Base-by-base conservation (phyloP, 2,113 vertebrate genomes). In the Todiramphus chloris region DNA sequence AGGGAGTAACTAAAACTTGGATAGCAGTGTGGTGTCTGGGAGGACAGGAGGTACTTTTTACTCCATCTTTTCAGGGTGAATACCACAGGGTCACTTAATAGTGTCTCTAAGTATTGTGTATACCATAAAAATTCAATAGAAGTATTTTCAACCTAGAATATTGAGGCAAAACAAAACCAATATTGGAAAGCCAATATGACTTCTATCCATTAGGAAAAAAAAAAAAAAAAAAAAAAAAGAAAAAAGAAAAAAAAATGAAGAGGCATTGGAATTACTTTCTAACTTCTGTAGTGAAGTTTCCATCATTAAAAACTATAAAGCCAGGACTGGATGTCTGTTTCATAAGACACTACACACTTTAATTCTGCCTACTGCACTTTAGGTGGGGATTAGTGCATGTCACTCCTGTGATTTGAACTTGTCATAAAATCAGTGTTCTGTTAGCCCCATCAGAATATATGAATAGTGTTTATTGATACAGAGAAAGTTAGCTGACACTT, bases 81-180 rank as follows among this genome's bases (percentile, higher is more conserved):
- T 78, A 39, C 20, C 9, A 15, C 0, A 0, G 7, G 2, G 18
- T 63, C 7, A 27, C 6, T 16, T 24, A 15, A 6, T 39, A 6
- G 8, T 50, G 9, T 62, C 8, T 72, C 11, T 31, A 19, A 23
- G 6, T 21, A 41, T 35, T 59, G 0, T 7, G 6, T 24, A 10
- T 21, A 50, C 21, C 10, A 33, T 2, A 30, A 33, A 53, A 89
- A 73, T 25, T 28, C 53, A 51, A 15, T 1, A 77, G 9, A 60
- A 62, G 7, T 21, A 3, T 33, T 80, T 66, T 58, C 25, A 48
- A 4, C 43, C 2, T 24, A 55, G 76, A 83, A 56, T 27, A 50
- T 10, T 11, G 19, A 2, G 1, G 15, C 3, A 86, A 37, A 80
- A 33, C 5, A 31, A 33, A 14, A 19, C 4, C 11, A 27, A 1